Conservation (phyloP, 2,113 vertebrate genomes). For the Sorex araneus region DNA sequence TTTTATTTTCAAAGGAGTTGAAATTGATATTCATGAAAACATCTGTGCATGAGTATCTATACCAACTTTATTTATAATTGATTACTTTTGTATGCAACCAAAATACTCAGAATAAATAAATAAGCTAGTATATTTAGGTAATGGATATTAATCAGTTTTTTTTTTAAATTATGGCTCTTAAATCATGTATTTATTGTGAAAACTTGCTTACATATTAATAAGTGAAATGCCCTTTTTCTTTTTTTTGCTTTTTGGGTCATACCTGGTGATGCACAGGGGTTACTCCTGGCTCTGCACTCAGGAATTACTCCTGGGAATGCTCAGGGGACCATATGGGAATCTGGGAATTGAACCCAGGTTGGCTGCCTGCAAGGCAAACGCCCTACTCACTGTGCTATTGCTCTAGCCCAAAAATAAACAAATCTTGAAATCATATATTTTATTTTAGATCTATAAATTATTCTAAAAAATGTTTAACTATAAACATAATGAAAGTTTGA, state of each 20-base stretch:
- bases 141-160: not conserved
- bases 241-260: too few relatives aligned
- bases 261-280: too few relatives aligned
- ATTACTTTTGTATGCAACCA: not conserved
- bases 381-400: too few relatives aligned
- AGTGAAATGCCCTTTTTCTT: too few relatives aligned
- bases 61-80: not conserved
- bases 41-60: not conserved
- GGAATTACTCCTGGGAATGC: too few relatives aligned
- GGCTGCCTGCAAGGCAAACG: too few relatives aligned
- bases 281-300: too few relatives aligned
- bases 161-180: not conserved
- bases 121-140: not conserved
- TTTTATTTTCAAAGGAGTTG: not conserved
- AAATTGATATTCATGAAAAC: not conserved
- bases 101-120: not conserved
- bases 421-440: too few relatives aligned
- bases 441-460: not conserved
- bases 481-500: not conserved
- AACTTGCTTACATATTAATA: not conserved
- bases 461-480: not conserved
- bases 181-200: not conserved
- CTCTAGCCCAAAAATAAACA: too few relatives aligned
- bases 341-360: too few relatives aligned
- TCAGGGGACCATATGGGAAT: too few relatives aligned